These are phyloP conservation scores for Argentina silus DNA, from an alignment of 2,797 vertebrate genomes.

Conservation along the genomic window DNA sequence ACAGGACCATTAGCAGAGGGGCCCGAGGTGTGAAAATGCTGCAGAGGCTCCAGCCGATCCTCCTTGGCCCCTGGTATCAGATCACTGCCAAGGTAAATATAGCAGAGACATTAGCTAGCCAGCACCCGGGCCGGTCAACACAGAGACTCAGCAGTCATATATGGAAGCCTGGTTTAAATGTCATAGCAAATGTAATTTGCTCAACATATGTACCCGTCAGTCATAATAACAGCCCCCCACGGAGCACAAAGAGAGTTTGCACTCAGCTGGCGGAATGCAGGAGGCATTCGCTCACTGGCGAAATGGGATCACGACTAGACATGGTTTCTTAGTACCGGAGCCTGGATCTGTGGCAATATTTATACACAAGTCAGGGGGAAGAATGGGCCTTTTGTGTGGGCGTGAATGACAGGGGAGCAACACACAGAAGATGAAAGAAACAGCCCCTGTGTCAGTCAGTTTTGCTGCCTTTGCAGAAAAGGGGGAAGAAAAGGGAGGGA, in stretches of 20 bases:
- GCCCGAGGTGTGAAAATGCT: conserved; percentile 71
- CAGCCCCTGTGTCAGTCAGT: conserved; percentile 41
- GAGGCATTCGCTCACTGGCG: conserved; percentile 62
- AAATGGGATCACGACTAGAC: conserved; percentile 65
- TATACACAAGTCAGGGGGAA: conserved; percentile 62
- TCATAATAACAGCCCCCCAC: conserved; percentile 68
- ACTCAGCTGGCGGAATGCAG: conserved; percentile 51
- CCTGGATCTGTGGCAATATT: conserved; percentile 71
- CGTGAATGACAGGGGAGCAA: conserved; percentile 48
- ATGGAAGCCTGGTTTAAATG: conserved; percentile 74
- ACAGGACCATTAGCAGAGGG: conserved; percentile 68
- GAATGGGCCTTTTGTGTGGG: conserved; percentile 66
- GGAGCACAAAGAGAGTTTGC: conserved; percentile 54
- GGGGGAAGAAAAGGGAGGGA: neutral
- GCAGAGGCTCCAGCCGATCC: conserved; percentile 50
- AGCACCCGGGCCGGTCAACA: conserved; percentile 57
- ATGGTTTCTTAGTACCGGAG: conserved; percentile 60
- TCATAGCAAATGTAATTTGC: conserved; percentile 73
- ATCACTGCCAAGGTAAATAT: conserved; percentile 77
- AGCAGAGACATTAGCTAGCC: conserved; percentile 63
- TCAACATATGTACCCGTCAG: conserved; percentile 77
- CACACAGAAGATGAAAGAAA: conserved; percentile 39
- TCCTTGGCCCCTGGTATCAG: conserved; percentile 60
- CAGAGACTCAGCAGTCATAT: conserved; percentile 57
- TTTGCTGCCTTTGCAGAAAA: conserved; percentile 34